Evolutionary conservation across 2,113 vertebrate species (phyloP).

Genomic region (Coryphaenoides rupestris): DNA sequence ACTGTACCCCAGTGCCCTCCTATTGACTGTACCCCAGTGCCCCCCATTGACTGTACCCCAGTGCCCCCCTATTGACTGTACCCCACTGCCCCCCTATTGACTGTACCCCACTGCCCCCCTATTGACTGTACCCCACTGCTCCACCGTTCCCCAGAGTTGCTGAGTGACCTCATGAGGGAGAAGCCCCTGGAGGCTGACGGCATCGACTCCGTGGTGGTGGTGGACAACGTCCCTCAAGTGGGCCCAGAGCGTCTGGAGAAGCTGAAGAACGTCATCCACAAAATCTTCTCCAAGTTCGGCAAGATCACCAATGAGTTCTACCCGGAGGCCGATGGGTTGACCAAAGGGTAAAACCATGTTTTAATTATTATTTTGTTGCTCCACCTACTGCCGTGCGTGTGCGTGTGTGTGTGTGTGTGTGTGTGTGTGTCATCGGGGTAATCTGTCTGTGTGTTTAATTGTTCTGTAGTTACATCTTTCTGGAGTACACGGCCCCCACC

Average conservation of each 20-base stretch:
- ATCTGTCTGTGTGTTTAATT: not conserved
- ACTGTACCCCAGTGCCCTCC: too few relatives aligned
- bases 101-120: too few relatives aligned
- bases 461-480: constrained; percentile 85
- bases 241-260: constrained; percentile 93
- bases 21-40: too few relatives aligned
- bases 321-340: constrained; percentile 88
- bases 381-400: not conserved
- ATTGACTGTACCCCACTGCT: not conserved
- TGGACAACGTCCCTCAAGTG: constrained; percentile 96
- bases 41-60: too few relatives aligned
- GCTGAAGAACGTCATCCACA: constrained; percentile 95
- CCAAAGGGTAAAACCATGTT: constrained; percentile 82
- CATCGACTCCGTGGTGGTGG: constrained; percentile 92
- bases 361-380: not conserved
- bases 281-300: constrained; percentile 98
- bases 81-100: too few relatives aligned
- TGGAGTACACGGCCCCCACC: constrained; percentile 89
- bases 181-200: constrained; percentile 91
- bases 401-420: not conserved
- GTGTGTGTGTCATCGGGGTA: too few relatives aligned
- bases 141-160: constrained; percentile 65
- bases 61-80: too few relatives aligned
- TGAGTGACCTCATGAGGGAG: constrained; percentile 86
- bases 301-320: constrained; percentile 97